Base-by-base conservation (phyloP, 1,140 invertebrate species). In the Drosophila ogumai region DNA sequence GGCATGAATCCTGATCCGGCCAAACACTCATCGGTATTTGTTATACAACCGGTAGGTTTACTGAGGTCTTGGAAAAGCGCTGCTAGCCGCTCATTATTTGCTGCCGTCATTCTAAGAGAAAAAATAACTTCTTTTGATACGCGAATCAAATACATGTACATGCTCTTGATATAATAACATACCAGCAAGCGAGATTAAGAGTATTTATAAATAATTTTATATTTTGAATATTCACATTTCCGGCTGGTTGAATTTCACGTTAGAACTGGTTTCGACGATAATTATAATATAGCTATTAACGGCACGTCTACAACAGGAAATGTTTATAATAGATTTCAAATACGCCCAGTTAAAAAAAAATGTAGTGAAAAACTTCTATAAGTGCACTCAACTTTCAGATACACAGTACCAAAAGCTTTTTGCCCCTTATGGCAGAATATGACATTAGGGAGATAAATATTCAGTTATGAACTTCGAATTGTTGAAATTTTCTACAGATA, bases 11-110 rank as follows among this genome's bases (percentile, higher is more conserved):
- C 98, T 0, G 93, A 94, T 58, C 91, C 93, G 57, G 93, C 95
- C 34, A 81, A 94, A 57, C 97, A 98, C 92, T 94, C 96, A 77
- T 95, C 96, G 6, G 95, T 94, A 77, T 94, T 97, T 73, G 94
- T 95, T 72, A 94, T 97, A 55, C 95, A 97, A 91, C 96, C 96
- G 57, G 94, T 95, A 94, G 93, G 94, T 93, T 41, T 15, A 40
- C n/a, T 55, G 5, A 1, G 52, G 19, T 13, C 32, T 55, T 22
- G 19, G 34, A 10, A 15, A 36, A 15, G 9, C 34, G 9, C 17
- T 52, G n/a, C 49, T 17, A 32, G 10, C 10, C 6, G 28, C 28
- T 6, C 25, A 52, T 19, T 52, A 19, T 52, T 34, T 34, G 12
- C 49, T 19, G 28, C 1, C 3, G 10, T 12, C 19, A 52, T 12